Evolutionary conservation across 2,113 vertebrate genomes (phyloP).

Genomic region (Rhabdomys dilectus): DNA sequence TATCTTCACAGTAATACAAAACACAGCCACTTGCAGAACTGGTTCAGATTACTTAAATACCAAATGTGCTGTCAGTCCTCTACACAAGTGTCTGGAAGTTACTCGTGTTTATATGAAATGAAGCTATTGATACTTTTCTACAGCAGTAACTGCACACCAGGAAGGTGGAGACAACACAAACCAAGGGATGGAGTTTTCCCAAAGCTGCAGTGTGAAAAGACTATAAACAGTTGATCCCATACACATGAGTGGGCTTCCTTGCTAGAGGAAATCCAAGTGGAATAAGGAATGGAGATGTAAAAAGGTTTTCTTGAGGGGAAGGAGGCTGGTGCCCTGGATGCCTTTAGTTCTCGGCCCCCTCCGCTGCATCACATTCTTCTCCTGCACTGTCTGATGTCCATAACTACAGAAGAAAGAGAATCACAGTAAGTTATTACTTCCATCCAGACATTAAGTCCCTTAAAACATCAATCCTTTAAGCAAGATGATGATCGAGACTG

Average conservation of each 20-base stretch:
- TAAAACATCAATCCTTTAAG: neutral
- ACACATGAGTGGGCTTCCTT: constrained; percentile 80
- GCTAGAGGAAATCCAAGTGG: constrained; percentile 94
- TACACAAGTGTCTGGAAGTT: constrained; percentile 89
- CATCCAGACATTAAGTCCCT: neutral
- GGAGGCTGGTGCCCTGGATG: constrained; percentile 83
- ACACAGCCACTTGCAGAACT: constrained; percentile 88
- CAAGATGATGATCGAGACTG: neutral
- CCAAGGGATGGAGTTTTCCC: constrained; percentile 92
- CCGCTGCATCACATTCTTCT: constrained; percentile 93
- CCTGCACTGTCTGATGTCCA: constrained; percentile 97
- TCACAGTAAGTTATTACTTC: neutral
- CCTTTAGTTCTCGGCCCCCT: constrained; percentile 92
- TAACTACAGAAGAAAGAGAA: constrained; percentile 89
- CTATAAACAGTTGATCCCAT: constrained; percentile 90
- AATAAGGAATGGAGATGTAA: constrained; percentile 97
- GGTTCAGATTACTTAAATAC: constrained; percentile 90
- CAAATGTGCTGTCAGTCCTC: constrained; percentile 88
- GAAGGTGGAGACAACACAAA: constrained; percentile 93
- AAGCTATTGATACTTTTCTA: constrained; percentile 96
- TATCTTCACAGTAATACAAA: constrained; percentile 89
- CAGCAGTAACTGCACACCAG: constrained; percentile 96
- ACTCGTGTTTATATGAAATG: constrained; percentile 91
- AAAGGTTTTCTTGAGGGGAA: constrained; percentile 92
- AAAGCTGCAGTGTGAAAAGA: constrained; percentile 94